Evolutionary conservation across 2,113 vertebrate genomes (phyloP).

Genomic region (Oostethus manadensis): DNA sequence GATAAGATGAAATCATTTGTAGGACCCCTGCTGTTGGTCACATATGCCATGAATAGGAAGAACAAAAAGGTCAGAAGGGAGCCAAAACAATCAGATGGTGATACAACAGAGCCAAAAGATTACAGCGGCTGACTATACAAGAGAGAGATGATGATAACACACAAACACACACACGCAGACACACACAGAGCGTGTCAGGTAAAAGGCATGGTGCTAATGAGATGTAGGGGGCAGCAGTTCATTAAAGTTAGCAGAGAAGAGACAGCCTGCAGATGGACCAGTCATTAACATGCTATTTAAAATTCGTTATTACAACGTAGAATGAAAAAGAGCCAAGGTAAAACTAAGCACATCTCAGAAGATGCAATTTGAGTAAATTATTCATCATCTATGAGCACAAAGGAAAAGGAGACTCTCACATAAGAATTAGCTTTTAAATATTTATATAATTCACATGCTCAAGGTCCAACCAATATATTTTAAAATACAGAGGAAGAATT

Average conservation of each 20-base stretch:
- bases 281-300: constrained; percentile 27
- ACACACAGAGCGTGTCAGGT: constrained; percentile 11
- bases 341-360: not conserved
- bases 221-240: constrained; percentile 40
- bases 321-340: not conserved
- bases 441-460: no score
- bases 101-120: constrained; percentile 15
- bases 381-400: no score
- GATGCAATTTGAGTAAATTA: not conserved
- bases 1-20: constrained; percentile 19
- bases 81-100: constrained; percentile 23
- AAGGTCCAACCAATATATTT: no score
- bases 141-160: constrained; percentile 23
- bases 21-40: constrained; percentile 28
- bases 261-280: constrained; percentile 32
- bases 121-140: constrained; percentile 6
- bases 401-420: no score
- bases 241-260: constrained; percentile 42
- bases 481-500: no score
- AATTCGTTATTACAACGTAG: constrained; percentile 21
- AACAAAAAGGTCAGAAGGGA: constrained; percentile 13
- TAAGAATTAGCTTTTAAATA: no score
- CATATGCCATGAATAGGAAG: constrained; percentile 6
- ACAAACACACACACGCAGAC: constrained; percentile 23
- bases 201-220: constrained; percentile 40